These are phyloP conservation scores for Tolypeutes matacus DNA, from an alignment of 2,797 vertebrate genomes.

Conservation along the genomic window DNA sequence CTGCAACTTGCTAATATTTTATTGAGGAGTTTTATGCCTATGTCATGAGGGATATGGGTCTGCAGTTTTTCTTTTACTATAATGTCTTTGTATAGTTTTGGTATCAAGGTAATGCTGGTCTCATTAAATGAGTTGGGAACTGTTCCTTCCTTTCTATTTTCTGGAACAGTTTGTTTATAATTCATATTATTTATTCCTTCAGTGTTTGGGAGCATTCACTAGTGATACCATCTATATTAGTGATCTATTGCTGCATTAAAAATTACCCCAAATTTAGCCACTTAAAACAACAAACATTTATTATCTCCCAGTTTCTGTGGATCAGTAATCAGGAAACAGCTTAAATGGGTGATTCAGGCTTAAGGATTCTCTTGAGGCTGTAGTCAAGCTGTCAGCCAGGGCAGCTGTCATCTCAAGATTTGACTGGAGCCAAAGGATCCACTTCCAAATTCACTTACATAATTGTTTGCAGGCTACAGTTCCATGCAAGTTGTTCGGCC, in stretches of 20 bases:
- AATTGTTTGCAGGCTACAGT: not conserved
- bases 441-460: not conserved
- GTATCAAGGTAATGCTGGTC: not conserved
- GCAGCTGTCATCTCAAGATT: not conserved
- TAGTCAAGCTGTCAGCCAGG: not conserved
- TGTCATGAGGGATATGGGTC: not conserved
- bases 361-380: not conserved
- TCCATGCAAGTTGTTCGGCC: not conserved
- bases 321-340: not conserved
- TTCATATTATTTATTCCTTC: not conserved
- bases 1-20: not conserved
- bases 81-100: not conserved
- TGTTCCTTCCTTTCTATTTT: not conserved
- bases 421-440: no score
- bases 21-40: not conserved
- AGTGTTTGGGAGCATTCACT: not conserved
- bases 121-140: not conserved
- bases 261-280: not conserved
- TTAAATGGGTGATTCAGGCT: not conserved
- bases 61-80: not conserved
- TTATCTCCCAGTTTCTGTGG: no score
- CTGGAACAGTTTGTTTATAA: not conserved
- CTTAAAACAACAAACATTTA: not conserved
- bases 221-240: not conserved
- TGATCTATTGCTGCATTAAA: not conserved